Base-by-base conservation (phyloP, 2,888 invertebrate genomes). In the Meiosimyza platycephala region DNA sequence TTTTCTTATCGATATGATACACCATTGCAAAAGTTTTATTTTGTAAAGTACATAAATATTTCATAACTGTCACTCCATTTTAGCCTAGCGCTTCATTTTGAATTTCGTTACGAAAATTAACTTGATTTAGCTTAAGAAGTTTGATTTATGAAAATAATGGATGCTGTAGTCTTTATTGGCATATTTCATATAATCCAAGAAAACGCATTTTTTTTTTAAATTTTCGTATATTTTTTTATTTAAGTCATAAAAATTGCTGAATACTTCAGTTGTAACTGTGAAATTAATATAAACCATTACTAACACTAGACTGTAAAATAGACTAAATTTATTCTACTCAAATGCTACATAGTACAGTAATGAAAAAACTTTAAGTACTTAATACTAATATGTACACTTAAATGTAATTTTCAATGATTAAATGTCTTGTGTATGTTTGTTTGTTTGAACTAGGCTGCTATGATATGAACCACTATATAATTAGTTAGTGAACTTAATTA, bases 261-360 rank as follows among this genome's bases (percentile, higher is more conserved):
- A 40, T 40, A 40, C 11, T 40, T 40, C 40, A 40, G 74, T 74
- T 68, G 62, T 72, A 40, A 18, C 57, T 22, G 12, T 57, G 11
- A 50, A 50, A 64, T 51, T 28, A 6, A 50, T 64, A 51, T 51
- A 64, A 51, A 51, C 51, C 22, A 22, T 64, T 52, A 50, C 51
- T 64, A 28, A 64, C 51, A 64, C 64, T 64, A 64, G 51, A 64
- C 50, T 64, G 64, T 64, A 64, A 28, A 64, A 50, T 64, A 64
- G 64, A 64, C 64, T 64, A 64, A 22, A 15, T 51, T 40, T 62
- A 28, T 9, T n/a, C 16, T 62, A 40, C 1, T 62, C 47, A 4
- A 62, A 62, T 6, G 11, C 40, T 47, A 62, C 11, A 47, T 33
- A 40, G 40, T 40, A 40, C 9, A 40, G 9, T 40, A 40, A 40